Evolutionary conservation across 2,797 vertebrate species (phyloP), one percentile per base, ranked within the genome.

Genomic region (Phataginus tetradactyla): DNA sequence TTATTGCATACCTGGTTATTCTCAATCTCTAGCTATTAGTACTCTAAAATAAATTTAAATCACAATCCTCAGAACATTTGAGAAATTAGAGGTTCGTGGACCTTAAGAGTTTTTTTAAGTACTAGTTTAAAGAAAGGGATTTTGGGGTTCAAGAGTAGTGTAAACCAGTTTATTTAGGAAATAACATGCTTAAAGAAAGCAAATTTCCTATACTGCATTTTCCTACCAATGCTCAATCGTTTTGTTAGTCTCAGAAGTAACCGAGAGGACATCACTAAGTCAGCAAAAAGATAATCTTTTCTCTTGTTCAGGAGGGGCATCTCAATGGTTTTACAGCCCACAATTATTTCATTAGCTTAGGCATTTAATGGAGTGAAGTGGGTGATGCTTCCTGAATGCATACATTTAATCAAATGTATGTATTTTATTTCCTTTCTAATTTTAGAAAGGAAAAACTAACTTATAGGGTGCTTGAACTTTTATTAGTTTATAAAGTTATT

Each of bases 221-320:
- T 91, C 29, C 17, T 45, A 34, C 42, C 51, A 49, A 4, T 71
- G 25, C 21, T 42, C 37, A 72, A 79, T 55, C 69, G 64, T 75
- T 45, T 5, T n/a, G 11, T 53, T 64, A 32, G 9, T 39, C 64
- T 51, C 61, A 92, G 71, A 87, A 94, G 39, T 94, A 84, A 80
- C 18, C 90, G 80, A 91, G 75, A 94, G 59, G 32, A 81, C 51
- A 90, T 88, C 63, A 55, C 10, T 51, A 83, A 79, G 25, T 81
- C 63, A 87, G 90, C 27, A 90, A 34, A 91, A 55, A 88, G 37
- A 86, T 18, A 42, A 64, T 77, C 39, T 81, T 23, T 49, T 77
- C 74, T 91, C 42, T 83, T 61, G 2, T 68, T 71, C 57, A 79
- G 42, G 18, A 61, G 20, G 42, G 10, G 17, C 8, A 37, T 63